Base-by-base conservation (phyloP, 1,140 invertebrate species). In the Luehdorfia chinensis region DNA sequence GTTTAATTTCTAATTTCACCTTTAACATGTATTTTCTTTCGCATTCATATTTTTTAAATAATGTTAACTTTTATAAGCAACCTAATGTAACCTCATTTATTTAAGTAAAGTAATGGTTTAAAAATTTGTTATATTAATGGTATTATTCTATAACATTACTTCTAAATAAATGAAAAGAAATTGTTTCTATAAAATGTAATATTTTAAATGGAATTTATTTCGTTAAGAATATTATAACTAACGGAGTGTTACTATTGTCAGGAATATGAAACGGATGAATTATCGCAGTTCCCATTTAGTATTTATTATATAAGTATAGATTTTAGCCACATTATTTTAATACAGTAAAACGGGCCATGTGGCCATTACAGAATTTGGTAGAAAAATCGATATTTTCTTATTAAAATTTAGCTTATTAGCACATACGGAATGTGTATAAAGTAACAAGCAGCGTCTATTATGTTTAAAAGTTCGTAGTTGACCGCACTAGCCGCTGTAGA, bases 311-410 rank as follows among this genome's bases (percentile, higher is more conserved):
- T 36, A 43, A 31, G 47, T 48, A 54, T 57, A 64, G 37, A 39
- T 71, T 77, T 75, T 71, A 77, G 76, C 59, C 68, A 73, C 59
- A 72, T 72, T 80, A 76, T 79, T 83, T 79, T 83, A 55, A 63
- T 69, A 75, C 32, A 48, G 28, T 36, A 47, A 54, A 50, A 44
- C 47, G 45, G 44, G 51, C 59, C 51, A n/a, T 53, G 55, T 44
- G 46, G 50, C 43, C 46, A 57, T 51, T 47, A 54, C 46, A 50
- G 58, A 53, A 61, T 65, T 61, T 59, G 68, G 62, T 64, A 36
- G 59, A 68, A 48, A 64, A 41, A 60, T 48, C 28, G 47, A 66
- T 81, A 84, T 81, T 84, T 84, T 84, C 70, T 47, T 80, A 84
- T 51, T 25, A 50, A 52, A 59, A 52, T 80, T 77, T 73, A 74